Percentiles rank a stretch among this genome's conserved stretches.
phyloP scores from a whole-genome alignment of 2,113 vertebrate species.

The Cairina moschata region DNA sequence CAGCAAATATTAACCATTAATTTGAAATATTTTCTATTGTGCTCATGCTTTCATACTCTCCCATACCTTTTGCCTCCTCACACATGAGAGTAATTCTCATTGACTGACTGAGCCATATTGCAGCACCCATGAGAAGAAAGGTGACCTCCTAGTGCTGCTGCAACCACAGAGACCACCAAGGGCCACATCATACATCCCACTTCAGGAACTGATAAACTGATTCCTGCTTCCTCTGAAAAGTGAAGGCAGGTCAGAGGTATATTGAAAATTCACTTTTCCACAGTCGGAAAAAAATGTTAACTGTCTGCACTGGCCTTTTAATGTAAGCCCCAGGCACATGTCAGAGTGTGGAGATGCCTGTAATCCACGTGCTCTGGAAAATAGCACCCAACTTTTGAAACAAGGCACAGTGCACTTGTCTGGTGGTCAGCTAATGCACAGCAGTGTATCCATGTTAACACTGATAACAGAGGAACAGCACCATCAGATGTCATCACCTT shows the following conservation, averaged over 20 bases:
- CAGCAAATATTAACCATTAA: neutral
- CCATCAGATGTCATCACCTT: constrained; percentile 10
- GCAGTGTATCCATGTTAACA: neutral
- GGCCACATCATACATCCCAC: neutral
- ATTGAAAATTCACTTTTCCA: neutral
- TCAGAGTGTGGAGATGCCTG: constrained; percentile 3
- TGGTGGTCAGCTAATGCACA: neutral
- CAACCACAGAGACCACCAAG: neutral
- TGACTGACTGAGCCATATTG: neutral
- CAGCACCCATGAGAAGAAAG: neutral
- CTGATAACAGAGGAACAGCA: neutral
- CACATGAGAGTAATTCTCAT: neutral
- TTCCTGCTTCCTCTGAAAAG: neutral
- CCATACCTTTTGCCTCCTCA: neutral
- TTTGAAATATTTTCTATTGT: neutral
- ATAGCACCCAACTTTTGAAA: neutral
- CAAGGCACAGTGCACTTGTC: neutral
- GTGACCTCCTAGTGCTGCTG: neutral
- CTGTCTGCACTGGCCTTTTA: neutral
- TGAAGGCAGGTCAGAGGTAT: neutral
- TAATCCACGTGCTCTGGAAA: neutral
- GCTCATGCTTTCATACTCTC: neutral
- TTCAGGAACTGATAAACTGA: neutral
- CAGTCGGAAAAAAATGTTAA: neutral
- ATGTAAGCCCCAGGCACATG: neutral